Evolutionary conservation across 2,113 vertebrate genomes (phyloP).

Genomic region (Myiagra hebetior): DNA sequence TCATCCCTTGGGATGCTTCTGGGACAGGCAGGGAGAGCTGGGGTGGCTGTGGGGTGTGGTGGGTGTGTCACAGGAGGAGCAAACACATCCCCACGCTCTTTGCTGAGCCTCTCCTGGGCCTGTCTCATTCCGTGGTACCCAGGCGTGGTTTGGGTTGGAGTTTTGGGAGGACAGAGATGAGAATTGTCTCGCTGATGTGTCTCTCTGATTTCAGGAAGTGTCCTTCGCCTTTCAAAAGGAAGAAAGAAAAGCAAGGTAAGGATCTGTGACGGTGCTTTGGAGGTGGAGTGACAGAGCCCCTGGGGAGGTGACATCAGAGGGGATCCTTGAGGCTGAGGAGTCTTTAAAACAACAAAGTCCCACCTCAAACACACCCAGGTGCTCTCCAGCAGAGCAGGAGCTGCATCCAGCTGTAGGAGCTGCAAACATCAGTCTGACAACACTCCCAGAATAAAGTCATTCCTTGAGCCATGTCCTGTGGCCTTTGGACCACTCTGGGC

Average conservation of each 20-base stretch:
- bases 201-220: constrained; percentile 61
- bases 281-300: neutral
- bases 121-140: neutral
- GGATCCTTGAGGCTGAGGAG: neutral
- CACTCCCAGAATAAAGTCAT: neutral
- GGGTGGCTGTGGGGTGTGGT: neutral
- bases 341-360: neutral
- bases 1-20: neutral
- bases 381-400: neutral
- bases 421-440: neutral
- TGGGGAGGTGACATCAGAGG: neutral
- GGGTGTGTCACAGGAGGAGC: neutral
- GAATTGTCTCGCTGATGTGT: neutral
- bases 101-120: neutral
- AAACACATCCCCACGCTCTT: neutral
- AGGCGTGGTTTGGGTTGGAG: neutral
- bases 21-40: neutral
- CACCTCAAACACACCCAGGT: neutral
- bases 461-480: neutral
- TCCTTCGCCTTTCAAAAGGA: constrained; percentile 31
- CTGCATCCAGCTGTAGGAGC: neutral
- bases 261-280: neutral
- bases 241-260: constrained; percentile 64
- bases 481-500: neutral
- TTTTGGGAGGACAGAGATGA: too few species aligned